phyloP scores from a whole-genome alignment of 2,113 vertebrate genomes.

The Illadopsis cleaveri region DNA sequence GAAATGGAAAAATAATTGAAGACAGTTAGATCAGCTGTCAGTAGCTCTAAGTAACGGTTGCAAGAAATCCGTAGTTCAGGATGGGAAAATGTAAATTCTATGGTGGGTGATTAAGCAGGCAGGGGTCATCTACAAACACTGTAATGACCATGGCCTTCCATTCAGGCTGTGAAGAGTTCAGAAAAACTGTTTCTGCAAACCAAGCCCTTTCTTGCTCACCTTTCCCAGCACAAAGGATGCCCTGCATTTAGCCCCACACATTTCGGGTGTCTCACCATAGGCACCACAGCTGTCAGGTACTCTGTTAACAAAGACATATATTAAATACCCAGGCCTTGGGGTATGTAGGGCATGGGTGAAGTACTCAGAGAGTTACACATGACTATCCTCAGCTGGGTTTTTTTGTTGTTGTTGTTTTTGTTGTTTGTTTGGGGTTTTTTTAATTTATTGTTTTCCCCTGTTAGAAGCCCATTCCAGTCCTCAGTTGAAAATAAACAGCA shows the following conservation, averaged over 20 bases:
- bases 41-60: background rate
- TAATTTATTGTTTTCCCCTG: rapidly evolving
- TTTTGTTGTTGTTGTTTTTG: rapidly evolving
- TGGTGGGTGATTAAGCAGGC: background rate
- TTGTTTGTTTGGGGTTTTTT: too few species aligned
- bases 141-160: background rate
- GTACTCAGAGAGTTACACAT: background rate
- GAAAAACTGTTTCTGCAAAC: background rate
- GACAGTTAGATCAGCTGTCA: background rate
- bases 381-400: background rate
- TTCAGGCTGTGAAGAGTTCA: background rate
- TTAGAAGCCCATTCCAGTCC: background rate
- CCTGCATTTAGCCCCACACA: background rate
- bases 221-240: background rate
- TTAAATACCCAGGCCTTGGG: background rate
- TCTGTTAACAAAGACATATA: background rate
- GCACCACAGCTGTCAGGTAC: background rate
- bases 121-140: background rate
- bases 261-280: background rate
- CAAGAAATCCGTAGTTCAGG: background rate
- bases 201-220: background rate
- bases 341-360: background rate
- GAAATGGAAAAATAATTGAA: background rate
- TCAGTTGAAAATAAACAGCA: background rate
- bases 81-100: background rate